Evolutionary conservation across 2,113 vertebrate genomes (phyloP).

Genomic region (Felis chaus): DNA sequence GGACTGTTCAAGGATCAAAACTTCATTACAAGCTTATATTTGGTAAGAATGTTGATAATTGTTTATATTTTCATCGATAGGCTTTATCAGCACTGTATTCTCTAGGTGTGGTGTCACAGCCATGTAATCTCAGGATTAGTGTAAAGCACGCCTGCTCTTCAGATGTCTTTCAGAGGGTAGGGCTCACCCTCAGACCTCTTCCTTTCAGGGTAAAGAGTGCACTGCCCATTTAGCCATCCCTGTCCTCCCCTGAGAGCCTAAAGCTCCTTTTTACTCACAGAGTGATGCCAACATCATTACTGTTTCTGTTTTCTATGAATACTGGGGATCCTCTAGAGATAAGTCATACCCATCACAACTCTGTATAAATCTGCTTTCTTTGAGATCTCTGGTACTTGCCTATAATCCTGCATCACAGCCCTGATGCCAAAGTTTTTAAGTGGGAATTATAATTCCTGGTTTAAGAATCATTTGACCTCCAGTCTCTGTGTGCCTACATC

Average conservation of each 20-base stretch:
- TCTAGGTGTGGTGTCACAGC: background rate
- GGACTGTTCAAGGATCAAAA: background rate
- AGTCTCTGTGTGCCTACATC: background rate
- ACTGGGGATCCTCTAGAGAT: slow-evolving; percentile 52
- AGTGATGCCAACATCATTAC: slow-evolving; percentile 67
- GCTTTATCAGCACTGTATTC: background rate
- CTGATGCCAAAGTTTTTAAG: slow-evolving; percentile 58
- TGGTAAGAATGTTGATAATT: background rate
- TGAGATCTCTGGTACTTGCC: slow-evolving; percentile 58
- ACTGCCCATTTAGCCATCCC: background rate
- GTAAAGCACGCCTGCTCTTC: background rate
- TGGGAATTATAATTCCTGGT: background rate
- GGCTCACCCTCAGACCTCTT: background rate
- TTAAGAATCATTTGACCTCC: background rate
- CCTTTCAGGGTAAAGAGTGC: background rate
- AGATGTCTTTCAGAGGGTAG: background rate
- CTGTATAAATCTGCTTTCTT: slow-evolving; percentile 79
- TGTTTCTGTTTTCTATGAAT: slow-evolving; percentile 73
- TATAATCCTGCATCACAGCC: background rate
- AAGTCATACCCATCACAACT: slow-evolving; percentile 58
- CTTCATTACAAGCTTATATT: background rate
- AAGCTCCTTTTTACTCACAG: slow-evolving; percentile 69
- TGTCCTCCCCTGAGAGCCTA: background rate
- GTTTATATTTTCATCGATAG: background rate
- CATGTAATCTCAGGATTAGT: background rate